Conservation (phyloP, 2,797 vertebrate genomes). For the Coccyzus lansbergi region DNA sequence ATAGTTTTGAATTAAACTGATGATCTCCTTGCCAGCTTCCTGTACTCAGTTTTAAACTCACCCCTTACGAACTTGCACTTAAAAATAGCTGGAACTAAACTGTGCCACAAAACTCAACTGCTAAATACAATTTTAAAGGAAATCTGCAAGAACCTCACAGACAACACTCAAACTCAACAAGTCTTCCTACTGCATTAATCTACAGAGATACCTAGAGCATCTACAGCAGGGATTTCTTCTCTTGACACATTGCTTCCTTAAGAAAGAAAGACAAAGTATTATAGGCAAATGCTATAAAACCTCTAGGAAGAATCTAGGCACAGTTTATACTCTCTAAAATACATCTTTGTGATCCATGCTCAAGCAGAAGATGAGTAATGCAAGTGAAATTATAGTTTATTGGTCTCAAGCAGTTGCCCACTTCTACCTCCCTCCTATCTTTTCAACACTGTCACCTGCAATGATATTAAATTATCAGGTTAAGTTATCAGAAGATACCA, state of each 20-base stretch:
- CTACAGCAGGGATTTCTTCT: not conserved
- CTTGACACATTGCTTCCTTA: not conserved
- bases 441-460: not conserved
- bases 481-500: not conserved
- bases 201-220: not conserved
- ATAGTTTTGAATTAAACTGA: not conserved
- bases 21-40: not conserved
- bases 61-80: not conserved
- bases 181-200: not conserved
- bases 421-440: not conserved
- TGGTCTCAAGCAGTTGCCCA: not conserved
- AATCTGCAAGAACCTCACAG: not conserved
- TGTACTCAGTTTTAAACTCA: not conserved
- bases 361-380: not conserved
- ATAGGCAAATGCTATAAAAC: not conserved
- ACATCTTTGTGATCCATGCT: not conserved
- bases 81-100: not conserved
- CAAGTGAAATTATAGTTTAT: accelerated
- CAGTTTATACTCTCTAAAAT: not conserved
- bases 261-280: not conserved
- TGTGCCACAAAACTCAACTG: not conserved
- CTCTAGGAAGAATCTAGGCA: not conserved
- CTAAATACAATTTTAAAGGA: not conserved
- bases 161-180: not conserved
- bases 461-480: not conserved